A percentile compares a stretch with the other conserved stretches of the same genome.
Evolutionary conservation across 2,113 vertebrate species (phyloP).

Genomic region (Corvus hawaiiensis): DNA sequence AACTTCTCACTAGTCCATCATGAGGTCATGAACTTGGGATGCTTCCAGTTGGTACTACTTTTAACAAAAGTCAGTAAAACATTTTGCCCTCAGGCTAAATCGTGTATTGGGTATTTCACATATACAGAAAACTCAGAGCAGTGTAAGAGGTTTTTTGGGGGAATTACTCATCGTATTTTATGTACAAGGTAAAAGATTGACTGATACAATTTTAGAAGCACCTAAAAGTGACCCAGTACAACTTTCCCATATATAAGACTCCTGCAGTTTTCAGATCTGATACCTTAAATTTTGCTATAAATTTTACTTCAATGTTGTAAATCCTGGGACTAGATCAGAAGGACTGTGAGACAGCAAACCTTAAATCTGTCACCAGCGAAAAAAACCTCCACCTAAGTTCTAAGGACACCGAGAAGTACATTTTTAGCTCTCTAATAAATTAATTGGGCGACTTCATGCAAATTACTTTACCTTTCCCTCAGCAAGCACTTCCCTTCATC

Average conservation of each 20-base stretch:
- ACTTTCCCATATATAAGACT: neutral
- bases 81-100: neutral
- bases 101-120: neutral
- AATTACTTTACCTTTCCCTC: neutral
- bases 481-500: neutral
- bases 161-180: neutral
- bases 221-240: neutral
- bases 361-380: conserved; percentile 11
- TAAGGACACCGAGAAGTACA: neutral
- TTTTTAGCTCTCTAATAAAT: neutral
- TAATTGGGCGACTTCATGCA: neutral
- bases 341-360: neutral
- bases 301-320: neutral
- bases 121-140: neutral
- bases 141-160: neutral
- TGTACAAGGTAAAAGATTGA: neutral
- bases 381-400: neutral
- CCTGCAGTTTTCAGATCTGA: neutral
- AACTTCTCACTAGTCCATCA: neutral
- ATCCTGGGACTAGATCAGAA: neutral
- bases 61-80: neutral
- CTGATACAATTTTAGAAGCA: neutral
- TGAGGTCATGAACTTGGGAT: neutral
- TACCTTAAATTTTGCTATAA: neutral
- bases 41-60: neutral